These are phyloP conservation scores for Chamaea fasciata DNA, from an alignment of 2,113 vertebrate genomes.

Conservation along the genomic window DNA sequence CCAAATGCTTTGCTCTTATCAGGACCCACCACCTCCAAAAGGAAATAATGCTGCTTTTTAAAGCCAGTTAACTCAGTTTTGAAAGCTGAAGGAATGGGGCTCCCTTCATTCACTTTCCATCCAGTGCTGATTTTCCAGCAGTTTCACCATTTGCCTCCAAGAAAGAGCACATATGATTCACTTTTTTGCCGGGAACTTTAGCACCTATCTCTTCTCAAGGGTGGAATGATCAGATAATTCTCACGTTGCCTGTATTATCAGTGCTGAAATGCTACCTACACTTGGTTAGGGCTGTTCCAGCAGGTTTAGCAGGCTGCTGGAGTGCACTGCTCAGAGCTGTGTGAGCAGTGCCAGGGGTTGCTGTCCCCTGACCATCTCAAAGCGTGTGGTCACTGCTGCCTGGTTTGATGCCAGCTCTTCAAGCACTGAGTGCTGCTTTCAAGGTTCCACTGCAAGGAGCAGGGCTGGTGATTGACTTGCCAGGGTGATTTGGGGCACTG, in stretches of 20 bases:
- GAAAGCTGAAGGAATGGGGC: background rate
- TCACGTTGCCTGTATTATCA: background rate
- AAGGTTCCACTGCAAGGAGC: constrained; percentile 23
- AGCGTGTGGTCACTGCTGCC: background rate
- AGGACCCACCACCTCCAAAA: background rate
- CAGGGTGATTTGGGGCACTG: constrained; percentile 29
- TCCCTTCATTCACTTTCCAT: background rate
- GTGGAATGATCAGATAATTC: background rate
- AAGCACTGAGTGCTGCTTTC: background rate
- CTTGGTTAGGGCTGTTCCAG: background rate
- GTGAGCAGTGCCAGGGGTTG: background rate
- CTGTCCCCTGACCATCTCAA: constrained; percentile 12
- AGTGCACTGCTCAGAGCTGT: background rate
- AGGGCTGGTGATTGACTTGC: constrained; percentile 42
- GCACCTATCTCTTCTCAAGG: background rate
- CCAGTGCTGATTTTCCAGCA: background rate
- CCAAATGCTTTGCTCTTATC: background rate
- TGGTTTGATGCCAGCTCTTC: constrained; percentile 45
- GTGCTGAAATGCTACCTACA: background rate
- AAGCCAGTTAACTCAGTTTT: background rate
- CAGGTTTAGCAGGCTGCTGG: background rate
- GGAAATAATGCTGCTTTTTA: background rate
- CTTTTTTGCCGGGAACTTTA: background rate
- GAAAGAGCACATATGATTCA: background rate
- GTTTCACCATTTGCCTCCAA: background rate